These are phyloP conservation scores for Brienomyrus longianalis DNA, from an alignment of 2,113 vertebrate species.

Conservation along the genomic window DNA sequence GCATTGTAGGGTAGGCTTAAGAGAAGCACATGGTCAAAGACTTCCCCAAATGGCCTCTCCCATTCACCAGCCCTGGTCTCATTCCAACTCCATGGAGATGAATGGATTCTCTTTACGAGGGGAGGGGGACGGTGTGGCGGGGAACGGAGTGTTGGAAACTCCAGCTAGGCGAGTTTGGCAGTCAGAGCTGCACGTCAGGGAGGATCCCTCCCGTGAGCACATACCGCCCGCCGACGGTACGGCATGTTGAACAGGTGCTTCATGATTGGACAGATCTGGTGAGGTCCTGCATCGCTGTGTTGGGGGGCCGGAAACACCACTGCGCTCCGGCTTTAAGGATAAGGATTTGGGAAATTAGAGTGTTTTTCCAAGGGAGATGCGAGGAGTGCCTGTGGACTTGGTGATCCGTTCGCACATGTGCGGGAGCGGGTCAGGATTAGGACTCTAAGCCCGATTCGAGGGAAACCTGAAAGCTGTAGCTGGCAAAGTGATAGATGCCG, in stretches of 20 bases:
- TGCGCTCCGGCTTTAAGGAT: background rate
- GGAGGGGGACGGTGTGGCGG: background rate
- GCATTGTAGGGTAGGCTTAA: background rate
- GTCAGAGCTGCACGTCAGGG: background rate
- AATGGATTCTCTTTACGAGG: background rate
- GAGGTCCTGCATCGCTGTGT: background rate
- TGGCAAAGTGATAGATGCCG: background rate
- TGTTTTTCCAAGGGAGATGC: slow-evolving; percentile 4
- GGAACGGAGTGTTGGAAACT: background rate
- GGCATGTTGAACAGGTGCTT: slow-evolving; percentile 13
- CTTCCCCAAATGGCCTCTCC: background rate
- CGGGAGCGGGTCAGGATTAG: slow-evolving; percentile 18
- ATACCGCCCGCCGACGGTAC: background rate
- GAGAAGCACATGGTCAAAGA: background rate
- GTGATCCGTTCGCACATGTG: slow-evolving; percentile 17
- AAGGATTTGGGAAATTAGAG: background rate
- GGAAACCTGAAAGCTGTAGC: slow-evolving; percentile 8
- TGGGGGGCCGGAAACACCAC: slow-evolving; percentile 47
- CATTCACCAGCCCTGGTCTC: background rate
- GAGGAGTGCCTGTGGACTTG: slow-evolving; percentile 14
- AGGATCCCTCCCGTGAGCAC: background rate
- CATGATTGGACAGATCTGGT: slow-evolving; percentile 21
- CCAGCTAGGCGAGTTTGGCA: background rate
- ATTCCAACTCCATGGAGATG: background rate
- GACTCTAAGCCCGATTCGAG: slow-evolving; percentile 25